Conservation (phyloP, 2,888 invertebrate genomes). For the Caenorhabditis macrosperma region DNA sequence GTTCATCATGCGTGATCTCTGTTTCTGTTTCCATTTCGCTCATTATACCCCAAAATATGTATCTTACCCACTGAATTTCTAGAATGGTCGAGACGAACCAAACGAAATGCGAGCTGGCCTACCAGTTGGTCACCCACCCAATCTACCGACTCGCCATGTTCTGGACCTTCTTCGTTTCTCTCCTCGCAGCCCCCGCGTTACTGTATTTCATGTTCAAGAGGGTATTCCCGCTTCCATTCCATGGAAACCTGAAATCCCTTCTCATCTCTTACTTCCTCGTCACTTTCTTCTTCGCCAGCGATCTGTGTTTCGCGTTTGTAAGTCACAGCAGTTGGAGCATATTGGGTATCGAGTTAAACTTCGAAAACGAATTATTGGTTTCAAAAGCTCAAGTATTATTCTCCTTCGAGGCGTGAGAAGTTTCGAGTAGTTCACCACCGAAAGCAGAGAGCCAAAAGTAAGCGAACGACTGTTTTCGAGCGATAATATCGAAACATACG, state of each 20-base stretch:
- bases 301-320: constrained; percentile 9
- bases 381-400: too few species aligned
- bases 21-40: too few species aligned
- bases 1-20: too few species aligned
- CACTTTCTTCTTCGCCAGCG: constrained; percentile 4
- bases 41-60: too few species aligned
- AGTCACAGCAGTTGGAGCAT: neutral
- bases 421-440: too few species aligned
- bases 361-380: too few species aligned
- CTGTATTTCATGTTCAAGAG: constrained; percentile 10
- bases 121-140: constrained; percentile 33
- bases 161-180: constrained; percentile 35
- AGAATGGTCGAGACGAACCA: neutral
- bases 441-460: too few species aligned
- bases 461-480: too few species aligned
- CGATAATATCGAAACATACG: too few species aligned
- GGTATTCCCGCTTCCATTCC: constrained; percentile 20
- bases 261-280: constrained; percentile 19
- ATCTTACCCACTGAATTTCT: too few species aligned
- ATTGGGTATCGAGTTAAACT: too few species aligned
- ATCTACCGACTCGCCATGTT: constrained; percentile 31
- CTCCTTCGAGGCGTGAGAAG: too few species aligned
- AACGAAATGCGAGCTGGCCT: constrained; percentile 33
- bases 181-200: constrained; percentile 10
- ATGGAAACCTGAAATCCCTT: constrained; percentile 38